Evolutionary conservation across 2,113 vertebrate genomes (phyloP), one percentile per base, ranked within the genome.

Genomic region (Equus quagga): DNA sequence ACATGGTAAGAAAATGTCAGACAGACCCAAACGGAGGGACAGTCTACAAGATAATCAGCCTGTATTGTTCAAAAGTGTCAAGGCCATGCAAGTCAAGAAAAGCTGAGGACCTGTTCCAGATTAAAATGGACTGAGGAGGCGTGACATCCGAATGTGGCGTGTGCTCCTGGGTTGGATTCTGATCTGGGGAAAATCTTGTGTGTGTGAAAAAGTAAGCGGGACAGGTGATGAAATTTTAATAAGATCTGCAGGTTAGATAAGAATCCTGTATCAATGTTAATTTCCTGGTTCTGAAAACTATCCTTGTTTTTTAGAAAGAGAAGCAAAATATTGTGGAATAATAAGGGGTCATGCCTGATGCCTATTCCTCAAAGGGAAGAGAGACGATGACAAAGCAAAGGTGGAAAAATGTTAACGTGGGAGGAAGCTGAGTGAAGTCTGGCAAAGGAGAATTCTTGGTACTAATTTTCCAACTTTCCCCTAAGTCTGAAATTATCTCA

Each of bases 1-100:
- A 21, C 36, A 15, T 3, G 2, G 0, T 12, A 26, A 6, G 4
- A 11, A 49, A 23, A 51, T 1, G 8, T n/a, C 51, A 33, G 62
- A 76, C 8, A 0, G 64, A 83, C 21, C 26, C 28, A 26, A 28
- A 41, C 8, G 2, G n/a, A 75, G 41, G 31, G 21, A 9, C 5
- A 0, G 1, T 6, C 21, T 28, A 23, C 24, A 21, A 15, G 10
- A 9, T 12, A 17, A 8, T 7, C 4, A 23, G 41, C 58, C 31
- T 24, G 5, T 8, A 11, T 18, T 5, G 33, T 28, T n/a, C 33
- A 7, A 1, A 23, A 56, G 82, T 18, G 28, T 67, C 46, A 17
- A 15, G 64, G 64, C 4, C 31, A 5, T 9, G 58, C 51, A 12
- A 0, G 41, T 36, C 44, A 2, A 56, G 19, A n/a, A 33, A 26